Base-by-base conservation (phyloP, 2,113 vertebrate genomes). In the Tursiops truncatus region DNA sequence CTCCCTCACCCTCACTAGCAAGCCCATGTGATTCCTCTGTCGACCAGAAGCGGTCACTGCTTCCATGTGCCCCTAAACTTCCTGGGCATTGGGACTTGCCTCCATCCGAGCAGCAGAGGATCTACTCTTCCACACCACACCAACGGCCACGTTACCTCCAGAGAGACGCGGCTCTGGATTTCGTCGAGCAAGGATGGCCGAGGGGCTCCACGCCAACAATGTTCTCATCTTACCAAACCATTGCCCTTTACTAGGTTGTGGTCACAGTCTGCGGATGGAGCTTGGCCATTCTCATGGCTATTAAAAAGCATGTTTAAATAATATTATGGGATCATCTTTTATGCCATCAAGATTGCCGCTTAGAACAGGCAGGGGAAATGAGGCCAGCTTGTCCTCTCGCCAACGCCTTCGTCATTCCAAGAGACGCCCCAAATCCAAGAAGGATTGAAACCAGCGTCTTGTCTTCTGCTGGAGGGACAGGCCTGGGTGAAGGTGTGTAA, bases 1-100 rank as follows among this genome's bases (percentile, higher is more conserved):
- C 3, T 2, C n/a, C 8, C 77, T 53, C 12, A 1, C 8, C 15
- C 50, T 56, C 25, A 15, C 23, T 9, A 23, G 7, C 63, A 71
- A 77, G 77, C 33, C 26, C 58, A 15, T 38, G 82, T 38, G 73
- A 21, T 87, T 67, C 65, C 65, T 44, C 2, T 3, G 11, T 23
- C 71, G 77, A n/a, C 92, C 83, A 96, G 90, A 76, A 97, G 86
- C 56, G 47, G 86, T 17, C 67, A 11, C 89, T 53, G 36, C 38
- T 44, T 41, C 58, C 71, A 33, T 4, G 44, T 7, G 14, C 31
- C 94, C 88, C 56, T 28, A 25, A 31, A 41, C n/a, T 31, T 26
- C 44, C 18, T 0, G 33, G 74, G 28, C 20, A 14, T 5, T 0
- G 0, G 63, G 25, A 25, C 47, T 56, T 58, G 56, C 21, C 62